These are phyloP conservation scores for Tetrapedia diversipes DNA, from an alignment of 2,888 invertebrate species.

Conservation along the genomic window DNA sequence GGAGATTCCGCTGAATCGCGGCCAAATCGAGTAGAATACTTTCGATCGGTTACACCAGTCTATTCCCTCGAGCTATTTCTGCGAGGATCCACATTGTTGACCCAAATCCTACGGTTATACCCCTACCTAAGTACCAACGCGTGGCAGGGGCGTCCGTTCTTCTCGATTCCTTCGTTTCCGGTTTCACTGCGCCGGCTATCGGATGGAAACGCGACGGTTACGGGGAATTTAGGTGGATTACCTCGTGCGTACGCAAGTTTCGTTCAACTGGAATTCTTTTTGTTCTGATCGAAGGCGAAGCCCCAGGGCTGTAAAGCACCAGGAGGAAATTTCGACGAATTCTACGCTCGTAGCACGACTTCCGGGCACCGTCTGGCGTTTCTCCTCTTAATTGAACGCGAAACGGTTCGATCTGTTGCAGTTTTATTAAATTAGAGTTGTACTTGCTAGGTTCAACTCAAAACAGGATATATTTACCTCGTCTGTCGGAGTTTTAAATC, in stretches of 20 bases:
- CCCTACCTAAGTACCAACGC: too few species aligned
- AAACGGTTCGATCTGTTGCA: background rate
- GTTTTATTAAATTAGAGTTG: background rate
- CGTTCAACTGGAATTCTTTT: slow-evolving; percentile 9
- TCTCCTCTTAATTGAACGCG: background rate
- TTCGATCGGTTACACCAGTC: slow-evolving; percentile 62
- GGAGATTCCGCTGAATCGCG: slow-evolving; percentile 59
- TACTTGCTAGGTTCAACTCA: background rate
- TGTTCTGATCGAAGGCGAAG: slow-evolving; percentile 9
- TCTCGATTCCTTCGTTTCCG: slow-evolving; percentile 46
- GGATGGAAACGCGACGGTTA: slow-evolving; percentile 36
- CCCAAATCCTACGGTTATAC: slow-evolving; percentile 53
- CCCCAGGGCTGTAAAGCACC: slow-evolving; percentile 2
- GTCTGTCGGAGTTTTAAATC: background rate
- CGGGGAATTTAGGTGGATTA: slow-evolving; percentile 46
- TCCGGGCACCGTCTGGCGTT: background rate
- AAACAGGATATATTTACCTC: background rate
- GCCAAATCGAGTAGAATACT: slow-evolving; percentile 70
- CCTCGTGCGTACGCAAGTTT: slow-evolving; percentile 21
- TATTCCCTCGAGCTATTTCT: slow-evolving; percentile 55
- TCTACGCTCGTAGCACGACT: background rate
- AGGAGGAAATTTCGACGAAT: background rate
- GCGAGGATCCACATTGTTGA: slow-evolving; percentile 62
- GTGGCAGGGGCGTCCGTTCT: slow-evolving; percentile 16
- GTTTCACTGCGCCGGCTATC: background rate